These are phyloP conservation scores for Prolemur simus DNA, from an alignment of 2,113 vertebrate species.

Conservation along the genomic window DNA sequence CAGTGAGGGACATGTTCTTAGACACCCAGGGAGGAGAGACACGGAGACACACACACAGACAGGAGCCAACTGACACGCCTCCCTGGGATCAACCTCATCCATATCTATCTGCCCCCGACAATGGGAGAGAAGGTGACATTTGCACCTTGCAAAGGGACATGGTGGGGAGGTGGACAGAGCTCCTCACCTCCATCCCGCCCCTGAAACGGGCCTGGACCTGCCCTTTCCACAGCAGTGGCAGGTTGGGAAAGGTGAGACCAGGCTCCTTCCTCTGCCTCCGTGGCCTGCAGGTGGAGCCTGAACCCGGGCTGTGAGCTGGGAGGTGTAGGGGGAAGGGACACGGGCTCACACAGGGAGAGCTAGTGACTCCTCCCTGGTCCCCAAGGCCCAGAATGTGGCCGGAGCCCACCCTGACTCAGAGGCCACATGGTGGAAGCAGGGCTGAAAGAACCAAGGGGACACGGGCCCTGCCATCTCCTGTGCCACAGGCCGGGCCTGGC, in stretches of 20 bases:
- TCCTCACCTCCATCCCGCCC: background rate
- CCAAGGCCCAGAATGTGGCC: background rate
- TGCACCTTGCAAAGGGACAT: background rate
- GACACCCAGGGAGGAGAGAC: background rate
- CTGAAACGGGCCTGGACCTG: background rate
- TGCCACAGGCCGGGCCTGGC: background rate
- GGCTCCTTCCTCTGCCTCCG: background rate
- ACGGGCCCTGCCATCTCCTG: background rate
- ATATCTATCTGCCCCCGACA: background rate
- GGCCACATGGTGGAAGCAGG: background rate
- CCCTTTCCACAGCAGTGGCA: background rate
- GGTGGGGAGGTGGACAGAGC: no score
- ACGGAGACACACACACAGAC: background rate
- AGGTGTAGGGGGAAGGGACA: rapidly evolving
- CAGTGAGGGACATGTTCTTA: no score
- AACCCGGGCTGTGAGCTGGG: background rate
- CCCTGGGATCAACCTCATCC: no score
- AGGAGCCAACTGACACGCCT: background rate
- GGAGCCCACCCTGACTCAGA: background rate
- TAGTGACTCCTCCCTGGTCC: background rate
- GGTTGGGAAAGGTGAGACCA: rapidly evolving
- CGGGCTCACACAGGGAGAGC: background rate
- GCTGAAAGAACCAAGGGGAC: background rate
- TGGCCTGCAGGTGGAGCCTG: background rate
- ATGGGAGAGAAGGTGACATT: rapidly evolving